These are phyloP conservation scores for Heteropelma amictum DNA, from an alignment of 2,888 invertebrate genomes.

Conservation along the genomic window DNA sequence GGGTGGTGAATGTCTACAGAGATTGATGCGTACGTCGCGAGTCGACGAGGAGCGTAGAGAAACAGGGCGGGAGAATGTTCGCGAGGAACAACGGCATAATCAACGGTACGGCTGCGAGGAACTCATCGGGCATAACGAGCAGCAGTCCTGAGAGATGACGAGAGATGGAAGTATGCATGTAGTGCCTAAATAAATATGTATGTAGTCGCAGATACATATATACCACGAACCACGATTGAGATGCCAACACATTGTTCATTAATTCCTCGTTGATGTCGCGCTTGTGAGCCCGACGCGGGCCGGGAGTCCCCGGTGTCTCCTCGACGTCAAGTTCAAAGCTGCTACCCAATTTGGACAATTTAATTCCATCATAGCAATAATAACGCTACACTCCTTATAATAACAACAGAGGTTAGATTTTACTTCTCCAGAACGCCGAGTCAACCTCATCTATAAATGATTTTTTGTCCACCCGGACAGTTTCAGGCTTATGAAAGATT, in stretches of 20 bases:
- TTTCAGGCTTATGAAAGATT: not conserved
- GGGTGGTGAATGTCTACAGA: too few relatives aligned
- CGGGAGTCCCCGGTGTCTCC: slow-evolving; percentile 42
- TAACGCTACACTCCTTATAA: not conserved
- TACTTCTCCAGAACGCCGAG: slow-evolving; percentile 10
- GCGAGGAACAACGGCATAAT: slow-evolving; percentile 51
- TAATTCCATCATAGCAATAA: slow-evolving; percentile 42
- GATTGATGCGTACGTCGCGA: slow-evolving; percentile 28
- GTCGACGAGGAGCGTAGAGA: not conserved
- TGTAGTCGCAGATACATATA: slow-evolving; percentile 23
- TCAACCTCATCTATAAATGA: slow-evolving; percentile 17
- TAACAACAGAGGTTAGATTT: slow-evolving; percentile 9
- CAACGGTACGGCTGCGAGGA: slow-evolving; percentile 50
- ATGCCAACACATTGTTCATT: slow-evolving; percentile 23
- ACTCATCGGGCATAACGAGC: slow-evolving; percentile 52
- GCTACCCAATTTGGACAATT: slow-evolving; percentile 45
- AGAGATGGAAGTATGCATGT: slow-evolving; percentile 14
- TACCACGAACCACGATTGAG: slow-evolving; percentile 14
- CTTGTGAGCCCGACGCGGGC: not conserved
- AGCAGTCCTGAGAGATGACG: slow-evolving; percentile 33
- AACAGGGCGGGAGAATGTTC: slow-evolving; percentile 3
- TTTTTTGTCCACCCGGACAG: not conserved
- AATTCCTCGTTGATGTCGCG: slow-evolving; percentile 9
- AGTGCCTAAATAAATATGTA: slow-evolving; percentile 4
- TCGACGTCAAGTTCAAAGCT: slow-evolving; percentile 47